A percentile compares a stretch with the other conserved stretches of the same genome.
phyloP scores from a whole-genome alignment of 2,113 vertebrate genomes.

The Tyrannus savana region DNA sequence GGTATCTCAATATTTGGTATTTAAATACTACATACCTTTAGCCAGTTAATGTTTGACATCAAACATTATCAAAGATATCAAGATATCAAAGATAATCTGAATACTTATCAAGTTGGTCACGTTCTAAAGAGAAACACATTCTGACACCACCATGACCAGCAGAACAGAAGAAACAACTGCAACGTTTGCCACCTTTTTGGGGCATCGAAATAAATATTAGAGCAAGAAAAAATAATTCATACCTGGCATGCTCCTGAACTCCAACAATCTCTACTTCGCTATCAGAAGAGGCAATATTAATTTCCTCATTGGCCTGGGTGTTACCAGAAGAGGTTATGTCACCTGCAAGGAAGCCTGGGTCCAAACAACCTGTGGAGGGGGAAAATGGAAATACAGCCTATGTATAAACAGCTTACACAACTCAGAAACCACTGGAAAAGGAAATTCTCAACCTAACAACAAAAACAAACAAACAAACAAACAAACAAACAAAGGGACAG shows the following conservation, averaged over 20 bases:
- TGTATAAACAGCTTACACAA: neutral
- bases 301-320: conserved; percentile 85
- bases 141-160: neutral
- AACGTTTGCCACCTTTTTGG: neutral
- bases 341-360: conserved; percentile 80
- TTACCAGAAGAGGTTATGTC: conserved; percentile 72
- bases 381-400: neutral
- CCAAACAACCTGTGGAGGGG: conserved; percentile 80
- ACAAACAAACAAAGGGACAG: neutral
- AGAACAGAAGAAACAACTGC: neutral
- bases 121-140: neutral
- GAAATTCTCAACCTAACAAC: neutral
- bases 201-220: neutral
- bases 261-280: conserved; percentile 97
- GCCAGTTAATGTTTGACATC: neutral
- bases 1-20: neutral
- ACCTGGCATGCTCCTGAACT: conserved; percentile 94
- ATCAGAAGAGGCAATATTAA: conserved; percentile 89
- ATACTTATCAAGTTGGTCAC: neutral
- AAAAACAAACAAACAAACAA: neutral
- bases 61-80: neutral
- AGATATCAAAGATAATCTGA: neutral
- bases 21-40: neutral
- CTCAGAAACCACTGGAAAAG: neutral
- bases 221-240: neutral